Percentiles rank a stretch among this genome's conserved stretches.
These are phyloP conservation scores for Threskiornis aethiopicus DNA, from an alignment of 2,797 vertebrate genomes.

Conservation along the genomic window DNA sequence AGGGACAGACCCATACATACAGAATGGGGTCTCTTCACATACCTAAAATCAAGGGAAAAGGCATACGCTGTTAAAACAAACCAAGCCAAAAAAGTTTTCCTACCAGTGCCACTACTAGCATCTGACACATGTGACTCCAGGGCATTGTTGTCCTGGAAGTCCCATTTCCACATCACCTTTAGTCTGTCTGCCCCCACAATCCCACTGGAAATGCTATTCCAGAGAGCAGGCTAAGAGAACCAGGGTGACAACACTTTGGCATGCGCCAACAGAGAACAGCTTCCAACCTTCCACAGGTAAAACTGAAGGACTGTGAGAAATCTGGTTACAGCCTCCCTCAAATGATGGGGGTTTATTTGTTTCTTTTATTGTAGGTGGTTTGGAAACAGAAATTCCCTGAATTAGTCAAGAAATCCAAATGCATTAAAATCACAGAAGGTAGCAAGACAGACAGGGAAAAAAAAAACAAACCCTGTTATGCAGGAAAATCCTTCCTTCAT, in stretches of 20 bases:
- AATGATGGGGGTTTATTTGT: rapidly evolving
- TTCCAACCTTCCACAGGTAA: not conserved
- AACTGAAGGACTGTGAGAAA: not conserved
- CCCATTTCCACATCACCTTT: not conserved
- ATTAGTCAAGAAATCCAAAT: not conserved
- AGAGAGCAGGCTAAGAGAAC: not conserved
- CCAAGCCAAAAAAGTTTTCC: not conserved
- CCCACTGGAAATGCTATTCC: not conserved
- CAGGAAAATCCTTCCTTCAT: not conserved
- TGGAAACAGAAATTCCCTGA: not conserved
- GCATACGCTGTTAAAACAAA: not conserved
- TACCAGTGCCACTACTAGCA: not conserved
- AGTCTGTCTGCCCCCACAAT: not conserved
- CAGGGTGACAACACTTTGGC: not conserved
- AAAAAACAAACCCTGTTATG: not conserved
- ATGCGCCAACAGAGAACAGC: not conserved
- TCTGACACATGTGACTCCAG: not conserved
- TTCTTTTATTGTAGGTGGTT: not conserved
- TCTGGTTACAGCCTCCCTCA: not conserved
- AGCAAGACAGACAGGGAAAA: not conserved
- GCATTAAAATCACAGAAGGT: not conserved
- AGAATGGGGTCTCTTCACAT: not conserved
- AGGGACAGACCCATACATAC: not conserved
- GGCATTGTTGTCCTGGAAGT: not conserved
- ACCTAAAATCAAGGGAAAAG: not conserved